phyloP scores from a whole-genome alignment of 2,797 vertebrate species.

The Tinamus major region DNA sequence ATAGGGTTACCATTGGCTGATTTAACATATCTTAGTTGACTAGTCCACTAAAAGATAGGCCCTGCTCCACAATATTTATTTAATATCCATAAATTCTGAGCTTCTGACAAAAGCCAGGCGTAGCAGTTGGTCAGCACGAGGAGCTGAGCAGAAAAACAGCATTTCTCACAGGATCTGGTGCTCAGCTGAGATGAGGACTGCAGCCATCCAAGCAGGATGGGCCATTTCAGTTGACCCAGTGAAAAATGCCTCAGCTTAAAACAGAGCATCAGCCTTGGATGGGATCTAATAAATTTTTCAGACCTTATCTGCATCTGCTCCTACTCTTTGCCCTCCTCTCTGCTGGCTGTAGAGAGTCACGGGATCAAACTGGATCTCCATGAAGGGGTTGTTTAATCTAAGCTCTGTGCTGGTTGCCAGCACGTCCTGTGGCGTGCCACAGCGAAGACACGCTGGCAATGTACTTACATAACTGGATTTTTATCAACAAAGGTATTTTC shows the following conservation, averaged over 20 bases:
- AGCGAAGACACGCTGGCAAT: no score
- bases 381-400: neutral
- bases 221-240: neutral
- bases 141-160: neutral
- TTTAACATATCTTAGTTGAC: neutral
- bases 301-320: neutral
- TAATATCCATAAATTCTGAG: neutral
- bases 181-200: neutral
- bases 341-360: neutral
- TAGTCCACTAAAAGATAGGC: neutral
- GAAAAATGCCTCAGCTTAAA: neutral
- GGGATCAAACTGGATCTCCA: neutral
- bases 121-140: neutral
- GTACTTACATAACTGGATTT: neutral
- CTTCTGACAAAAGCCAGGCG: neutral
- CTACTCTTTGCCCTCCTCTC: neutral
- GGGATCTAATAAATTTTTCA: neutral
- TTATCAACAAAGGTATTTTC: neutral
- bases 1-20: neutral
- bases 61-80: neutral
- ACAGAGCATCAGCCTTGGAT: neutral
- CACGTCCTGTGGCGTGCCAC: neutral
- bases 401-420: neutral
- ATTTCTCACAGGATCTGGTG: fast-evolving
- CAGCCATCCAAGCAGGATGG: fast-evolving